Base-by-base conservation (phyloP, 2,888 invertebrate species). In the Quadriops clusia region DNA sequence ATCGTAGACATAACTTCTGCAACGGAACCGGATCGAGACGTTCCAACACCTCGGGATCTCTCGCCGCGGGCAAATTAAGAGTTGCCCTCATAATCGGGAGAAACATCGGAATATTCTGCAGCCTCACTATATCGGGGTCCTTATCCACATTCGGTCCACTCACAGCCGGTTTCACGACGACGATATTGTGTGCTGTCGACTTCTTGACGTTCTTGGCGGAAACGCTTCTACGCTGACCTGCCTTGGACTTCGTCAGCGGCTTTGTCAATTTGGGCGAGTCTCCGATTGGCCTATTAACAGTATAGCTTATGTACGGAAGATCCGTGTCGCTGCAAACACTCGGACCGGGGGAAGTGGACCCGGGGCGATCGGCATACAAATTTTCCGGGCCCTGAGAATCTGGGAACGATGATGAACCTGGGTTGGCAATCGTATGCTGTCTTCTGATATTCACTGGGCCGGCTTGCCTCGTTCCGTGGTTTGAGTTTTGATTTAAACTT, bases 51-150 rank as follows among this genome's bases (percentile, higher is more conserved):
- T 90, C 89, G 0, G 86, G 81, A 56, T 93, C 91, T 25, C 86
- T 68, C 0, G 82, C 78, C 0, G 85, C 82, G 0, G 90, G 85
- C 30, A 89, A 61, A 22, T 87, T 87, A 2, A 90, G 60, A 0
- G 89, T 84, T 0, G 87, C 89, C 20, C 90, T 63, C 77, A 94
- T 86, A 27, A 94, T 89, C 0, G 94, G 94, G 30, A 91, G 62
- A 58, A 94, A 93, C 60, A 87, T 84, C 3, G 93, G 91, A 45
- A 93, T 90, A 44, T 72, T 77, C 69, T 84, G 40, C 22, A 86
- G 55, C 37, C 74, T 65, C 24, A 76, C 59, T 30, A 84, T 70
- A 47, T 86, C 82, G 5, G 82, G 75, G 56, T 90, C 89, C 32
- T 76, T 70, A 41, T 81, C 80, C 1, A 74, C 56, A 9, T 70